Percentiles rank a stretch among this genome's conserved stretches.
Conservation (phyloP, 2,888 invertebrate species). For the Parasteatoda lunata region DNA sequence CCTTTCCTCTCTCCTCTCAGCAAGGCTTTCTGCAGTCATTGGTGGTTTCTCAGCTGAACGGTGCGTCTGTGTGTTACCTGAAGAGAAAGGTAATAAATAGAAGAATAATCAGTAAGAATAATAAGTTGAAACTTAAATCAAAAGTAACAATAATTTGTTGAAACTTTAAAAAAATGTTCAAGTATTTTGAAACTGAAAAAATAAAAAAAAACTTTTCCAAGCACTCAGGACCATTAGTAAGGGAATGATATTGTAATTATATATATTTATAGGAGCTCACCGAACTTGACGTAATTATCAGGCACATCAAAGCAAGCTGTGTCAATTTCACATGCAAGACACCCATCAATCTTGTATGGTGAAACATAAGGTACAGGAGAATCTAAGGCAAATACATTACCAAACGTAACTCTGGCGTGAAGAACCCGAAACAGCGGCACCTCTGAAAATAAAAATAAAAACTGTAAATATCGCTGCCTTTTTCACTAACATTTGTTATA, state of each 20-base stretch:
- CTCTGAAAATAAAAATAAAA: constrained; percentile 79
- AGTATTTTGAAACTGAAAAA: neutral
- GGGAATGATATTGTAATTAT: too few species aligned
- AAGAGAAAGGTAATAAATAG: neutral
- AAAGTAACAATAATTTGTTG: neutral
- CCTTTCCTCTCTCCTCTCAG: constrained; percentile 54
- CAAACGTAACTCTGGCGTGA: constrained; percentile 96
- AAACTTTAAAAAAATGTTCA: neutral
- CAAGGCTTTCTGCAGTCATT: constrained; percentile 52
- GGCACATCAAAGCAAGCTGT: constrained; percentile 63
- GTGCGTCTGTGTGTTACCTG: constrained; percentile 56
- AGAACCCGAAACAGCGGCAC: constrained; percentile 97
- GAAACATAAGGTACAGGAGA: constrained; percentile 78
- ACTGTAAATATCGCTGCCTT: too few species aligned
- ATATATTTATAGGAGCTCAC: constrained; percentile 2
- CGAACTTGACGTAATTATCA: constrained; percentile 63
- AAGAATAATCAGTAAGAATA: neutral
- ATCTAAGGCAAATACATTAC: constrained; percentile 93
- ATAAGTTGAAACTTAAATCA: neutral
- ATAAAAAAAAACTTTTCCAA: neutral
- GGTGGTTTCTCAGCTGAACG: constrained; percentile 46
- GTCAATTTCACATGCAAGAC: constrained; percentile 65
- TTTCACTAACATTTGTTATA: too few species aligned
- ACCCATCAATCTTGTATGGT: constrained; percentile 66
- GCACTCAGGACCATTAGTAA: neutral